phyloP scores from a whole-genome alignment of 2,888 invertebrate species.

The Tineola bisselliella region DNA sequence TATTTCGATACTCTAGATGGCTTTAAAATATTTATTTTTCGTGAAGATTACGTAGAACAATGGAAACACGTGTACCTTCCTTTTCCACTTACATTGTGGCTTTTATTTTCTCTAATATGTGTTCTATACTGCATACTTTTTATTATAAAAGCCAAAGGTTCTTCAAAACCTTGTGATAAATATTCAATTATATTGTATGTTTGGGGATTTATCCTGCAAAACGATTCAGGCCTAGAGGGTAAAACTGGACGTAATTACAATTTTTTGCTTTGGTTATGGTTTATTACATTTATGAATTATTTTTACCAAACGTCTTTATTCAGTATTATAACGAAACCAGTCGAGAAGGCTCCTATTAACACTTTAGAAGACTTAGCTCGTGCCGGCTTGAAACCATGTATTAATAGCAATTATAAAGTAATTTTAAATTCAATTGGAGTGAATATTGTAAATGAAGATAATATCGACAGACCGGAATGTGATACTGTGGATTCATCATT shows the following conservation, averaged over 20 bases:
- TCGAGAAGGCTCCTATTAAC: neutral
- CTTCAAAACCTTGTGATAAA: neutral
- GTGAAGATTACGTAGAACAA: neutral
- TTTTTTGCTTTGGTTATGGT: conserved; percentile 16
- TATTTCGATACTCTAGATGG: conserved; percentile 15
- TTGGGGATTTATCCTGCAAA: conserved; percentile 10
- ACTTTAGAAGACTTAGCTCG: neutral
- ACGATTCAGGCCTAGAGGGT: neutral
- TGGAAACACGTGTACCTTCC: conserved; percentile 16
- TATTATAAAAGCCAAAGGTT: neutral
- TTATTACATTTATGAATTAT: conserved; percentile 17
- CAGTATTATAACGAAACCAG: conserved; percentile 15
- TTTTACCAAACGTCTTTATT: conserved; percentile 18
- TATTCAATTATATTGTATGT: conserved; percentile 2
- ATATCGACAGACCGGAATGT: conserved; percentile 4
- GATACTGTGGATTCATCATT: conserved; percentile 9
- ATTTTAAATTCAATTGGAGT: neutral
- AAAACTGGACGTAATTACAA: neutral
- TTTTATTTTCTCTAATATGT: conserved; percentile 10
- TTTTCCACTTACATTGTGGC: conserved; percentile 15
- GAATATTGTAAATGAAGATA: conserved; percentile 5
- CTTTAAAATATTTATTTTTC: conserved; percentile 12
- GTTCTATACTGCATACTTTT: conserved; percentile 7
- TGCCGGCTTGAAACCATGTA: neutral
- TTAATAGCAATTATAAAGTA: neutral